phyloP scores from a whole-genome alignment of 1,140 invertebrate genomes.

The Megalonaias nervosa region DNA sequence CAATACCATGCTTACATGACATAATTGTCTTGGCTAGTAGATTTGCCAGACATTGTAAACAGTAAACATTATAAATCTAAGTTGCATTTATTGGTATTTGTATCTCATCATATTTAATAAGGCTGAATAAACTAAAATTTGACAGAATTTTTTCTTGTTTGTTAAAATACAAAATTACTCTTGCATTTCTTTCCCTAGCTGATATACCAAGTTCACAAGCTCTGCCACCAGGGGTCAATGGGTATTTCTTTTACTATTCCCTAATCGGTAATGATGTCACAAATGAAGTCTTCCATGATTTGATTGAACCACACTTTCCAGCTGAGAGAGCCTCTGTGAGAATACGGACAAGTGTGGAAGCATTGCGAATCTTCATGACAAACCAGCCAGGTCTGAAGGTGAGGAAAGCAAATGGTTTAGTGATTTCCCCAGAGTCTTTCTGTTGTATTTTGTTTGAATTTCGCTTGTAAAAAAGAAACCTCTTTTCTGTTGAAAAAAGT shows the following conservation, averaged over 20 bases:
- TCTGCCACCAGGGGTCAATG: conserved; percentile 52
- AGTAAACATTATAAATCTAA: not conserved
- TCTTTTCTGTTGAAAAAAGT: no score
- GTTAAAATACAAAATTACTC: not conserved
- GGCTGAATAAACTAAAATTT: no score
- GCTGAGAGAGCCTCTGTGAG: conserved; percentile 71
- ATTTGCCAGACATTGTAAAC: not conserved
- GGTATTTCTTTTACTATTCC: conserved; percentile 73
- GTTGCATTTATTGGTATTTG: not conserved
- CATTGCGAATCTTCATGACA: conserved; percentile 68
- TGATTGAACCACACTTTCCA: conserved; percentile 69
- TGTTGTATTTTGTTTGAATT: no score
- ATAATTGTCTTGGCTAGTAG: no score
- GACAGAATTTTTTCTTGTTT: not conserved
- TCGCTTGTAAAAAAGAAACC: no score
- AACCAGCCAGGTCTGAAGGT: conserved; percentile 70
- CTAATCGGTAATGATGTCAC: conserved; percentile 73
- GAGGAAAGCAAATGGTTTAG: conserved; percentile 5
- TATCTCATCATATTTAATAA: not conserved
- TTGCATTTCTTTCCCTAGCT: conserved; percentile 58
- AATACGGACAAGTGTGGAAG: conserved; percentile 67
- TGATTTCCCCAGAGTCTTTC: no score
- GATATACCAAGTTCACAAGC: conserved; percentile 64
- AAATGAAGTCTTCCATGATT: conserved; percentile 71
- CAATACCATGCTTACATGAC: no score